Base-by-base conservation (phyloP, 2,888 invertebrate species). In the Fissipunctia ypsillon region DNA sequence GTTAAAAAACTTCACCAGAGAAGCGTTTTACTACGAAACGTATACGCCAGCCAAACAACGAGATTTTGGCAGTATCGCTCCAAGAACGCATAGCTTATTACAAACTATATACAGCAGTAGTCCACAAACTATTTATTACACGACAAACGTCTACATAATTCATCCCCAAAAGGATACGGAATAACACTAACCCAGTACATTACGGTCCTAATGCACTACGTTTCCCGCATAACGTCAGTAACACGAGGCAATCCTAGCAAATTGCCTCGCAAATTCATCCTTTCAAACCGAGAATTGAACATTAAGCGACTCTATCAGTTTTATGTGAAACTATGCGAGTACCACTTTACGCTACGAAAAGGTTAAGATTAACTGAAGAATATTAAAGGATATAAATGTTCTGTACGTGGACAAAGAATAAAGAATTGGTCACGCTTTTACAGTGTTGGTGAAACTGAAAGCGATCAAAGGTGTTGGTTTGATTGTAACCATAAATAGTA, bases 241-340 rank as follows among this genome's bases (percentile, higher is more conserved):
- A 76, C 86, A 75, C 73, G 65, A 54, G 69, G 87, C 89, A 90
- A 89, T 91, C 87, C 76, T 79, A 75, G 75, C 57, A 84, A 88
- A 92, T 91, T 85, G 88, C 85, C 81, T 84, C 77, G 77, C 85
- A 83, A 88, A 88, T 89, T 84, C 81, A 88, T 88, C 85, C 85
- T 86, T 86, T 87, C 75, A 80, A 76, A 45, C 77, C 66, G 73
- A 75, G 86, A 85, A 88, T 86, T 86, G 84, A 79, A 80, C 84
- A 83, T 88, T 87, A 85, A 79, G 78, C 38, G 76, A 60, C 70
- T 77, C 81, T 69, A 80, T 84, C 84, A 86, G 81, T 80, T 89
- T 85, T 88, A 85, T 85, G 76, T 84, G 81, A 68, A 84, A 87
- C 84, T 80, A 73, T 80, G 70, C 69, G 79, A 85, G 73, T n/a